Percentiles rank a stretch among this genome's conserved stretches.
Conservation (phyloP, 2,113 vertebrate genomes). For the Abramis brama region DNA sequence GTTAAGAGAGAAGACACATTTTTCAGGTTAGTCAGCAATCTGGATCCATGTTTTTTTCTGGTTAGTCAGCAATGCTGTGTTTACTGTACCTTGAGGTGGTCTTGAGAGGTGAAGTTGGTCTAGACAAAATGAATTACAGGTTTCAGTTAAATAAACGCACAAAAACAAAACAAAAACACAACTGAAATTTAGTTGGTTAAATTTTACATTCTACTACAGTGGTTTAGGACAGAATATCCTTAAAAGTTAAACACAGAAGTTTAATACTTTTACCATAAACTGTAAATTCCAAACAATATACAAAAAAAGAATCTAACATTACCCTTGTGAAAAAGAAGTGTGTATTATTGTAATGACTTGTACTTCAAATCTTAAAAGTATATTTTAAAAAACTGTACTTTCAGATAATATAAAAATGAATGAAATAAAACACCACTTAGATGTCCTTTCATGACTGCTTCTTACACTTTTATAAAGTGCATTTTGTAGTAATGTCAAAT, state of each 20-base stretch:
- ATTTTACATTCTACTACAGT: too few relatives aligned
- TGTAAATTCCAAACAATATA: neutral
- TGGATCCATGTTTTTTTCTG: neutral
- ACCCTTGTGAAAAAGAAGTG: too few relatives aligned
- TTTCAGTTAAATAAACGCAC: neutral
- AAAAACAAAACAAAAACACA: neutral
- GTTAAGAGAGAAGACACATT: neutral
- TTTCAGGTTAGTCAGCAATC: neutral
- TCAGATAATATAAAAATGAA: too few relatives aligned
- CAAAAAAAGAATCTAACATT: neutral
- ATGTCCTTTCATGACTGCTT: too few relatives aligned
- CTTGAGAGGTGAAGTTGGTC: constrained; percentile 30
- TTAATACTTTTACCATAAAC: neutral
- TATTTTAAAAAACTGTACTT: too few relatives aligned
- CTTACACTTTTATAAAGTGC: too few relatives aligned
- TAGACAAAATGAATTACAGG: neutral
- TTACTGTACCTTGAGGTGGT: constrained; percentile 37
- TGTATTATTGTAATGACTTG: too few relatives aligned
- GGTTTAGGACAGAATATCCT: neutral
- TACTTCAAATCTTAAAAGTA: too few relatives aligned
- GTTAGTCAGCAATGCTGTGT: neutral
- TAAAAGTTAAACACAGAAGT: neutral
- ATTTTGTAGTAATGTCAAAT: too few relatives aligned
- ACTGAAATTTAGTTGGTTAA: neutral
- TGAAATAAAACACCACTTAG: too few relatives aligned